Conservation (phyloP, 2,888 invertebrate species). For the Amphiduros pacificus region DNA sequence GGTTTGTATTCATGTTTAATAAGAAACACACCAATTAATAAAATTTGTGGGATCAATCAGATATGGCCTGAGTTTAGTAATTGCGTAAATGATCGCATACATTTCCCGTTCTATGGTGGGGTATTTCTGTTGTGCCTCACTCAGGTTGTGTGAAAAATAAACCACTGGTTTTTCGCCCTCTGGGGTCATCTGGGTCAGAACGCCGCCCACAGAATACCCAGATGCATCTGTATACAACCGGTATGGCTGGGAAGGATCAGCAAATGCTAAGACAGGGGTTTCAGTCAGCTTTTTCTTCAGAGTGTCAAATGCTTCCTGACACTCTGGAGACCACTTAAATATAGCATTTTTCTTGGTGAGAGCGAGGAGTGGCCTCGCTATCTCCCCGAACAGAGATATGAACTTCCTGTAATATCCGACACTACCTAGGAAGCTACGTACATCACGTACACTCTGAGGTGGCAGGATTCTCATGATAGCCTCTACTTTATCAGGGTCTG, state of each 20-base stretch:
- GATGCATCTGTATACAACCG: neutral
- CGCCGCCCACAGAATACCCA: neutral
- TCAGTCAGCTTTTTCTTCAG: neutral
- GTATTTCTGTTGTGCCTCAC: neutral
- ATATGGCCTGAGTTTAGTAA: neutral
- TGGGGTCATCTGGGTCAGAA: neutral
- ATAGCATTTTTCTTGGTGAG: neutral
- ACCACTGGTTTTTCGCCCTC: neutral
- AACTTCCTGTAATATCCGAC: neutral
- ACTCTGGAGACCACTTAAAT: neutral
- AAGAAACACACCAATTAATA: no score
- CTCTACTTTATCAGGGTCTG: neutral
- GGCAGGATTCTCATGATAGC: neutral
- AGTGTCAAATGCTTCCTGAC: neutral
- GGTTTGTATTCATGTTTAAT: no score
- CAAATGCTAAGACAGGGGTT: neutral
- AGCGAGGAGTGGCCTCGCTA: neutral
- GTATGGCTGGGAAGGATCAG: neutral
- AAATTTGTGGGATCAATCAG: neutral
- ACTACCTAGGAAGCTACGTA: neutral
- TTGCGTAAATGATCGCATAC: neutral
- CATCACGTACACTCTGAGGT: neutral
- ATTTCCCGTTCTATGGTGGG: neutral
- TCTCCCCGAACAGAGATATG: neutral
- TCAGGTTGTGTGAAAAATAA: neutral